A percentile compares a stretch with the other conserved stretches of the same genome.
phyloP scores from a whole-genome alignment of 2,797 vertebrate species.

The Psittacula echo region DNA sequence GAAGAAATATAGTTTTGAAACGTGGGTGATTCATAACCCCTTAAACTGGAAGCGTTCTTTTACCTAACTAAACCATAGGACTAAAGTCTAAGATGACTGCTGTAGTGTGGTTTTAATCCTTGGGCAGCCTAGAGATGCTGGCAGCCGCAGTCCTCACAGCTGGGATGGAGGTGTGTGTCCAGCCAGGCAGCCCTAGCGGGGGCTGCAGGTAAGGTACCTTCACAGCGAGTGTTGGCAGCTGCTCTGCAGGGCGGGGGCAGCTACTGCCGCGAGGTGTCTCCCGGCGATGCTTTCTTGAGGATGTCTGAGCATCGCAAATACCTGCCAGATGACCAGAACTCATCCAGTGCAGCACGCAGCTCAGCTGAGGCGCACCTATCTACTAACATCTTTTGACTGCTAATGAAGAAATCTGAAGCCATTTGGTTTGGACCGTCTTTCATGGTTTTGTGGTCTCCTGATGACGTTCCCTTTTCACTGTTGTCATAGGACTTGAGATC shows the following conservation, averaged over 20 bases:
- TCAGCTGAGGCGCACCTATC: neutral
- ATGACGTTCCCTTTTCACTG: neutral
- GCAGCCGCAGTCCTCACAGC: neutral
- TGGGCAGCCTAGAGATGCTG: accelerated
- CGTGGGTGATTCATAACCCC: neutral
- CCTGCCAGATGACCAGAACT: neutral
- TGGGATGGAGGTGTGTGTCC: neutral
- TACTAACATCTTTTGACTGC: neutral
- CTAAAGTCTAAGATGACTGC: neutral
- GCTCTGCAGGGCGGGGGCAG: accelerated
- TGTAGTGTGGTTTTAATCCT: neutral
- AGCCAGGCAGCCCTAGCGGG: accelerated
- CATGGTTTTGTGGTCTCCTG: neutral
- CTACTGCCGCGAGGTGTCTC: neutral
- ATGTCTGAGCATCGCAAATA: neutral
- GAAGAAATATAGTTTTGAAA: neutral
- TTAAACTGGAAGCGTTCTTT: neutral
- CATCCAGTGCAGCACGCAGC: neutral
- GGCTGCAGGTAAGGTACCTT: accelerated
- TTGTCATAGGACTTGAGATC: neutral
- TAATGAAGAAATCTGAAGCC: neutral
- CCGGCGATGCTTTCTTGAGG: accelerated
- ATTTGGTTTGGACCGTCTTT: neutral
- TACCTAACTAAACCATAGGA: neutral
- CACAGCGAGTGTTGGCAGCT: accelerated